Evolutionary conservation across 35 echinoderm and acorn worm species (phyloP), one percentile per base, ranked within the genome.

Genomic region (Eucidaris tribuloides): DNA sequence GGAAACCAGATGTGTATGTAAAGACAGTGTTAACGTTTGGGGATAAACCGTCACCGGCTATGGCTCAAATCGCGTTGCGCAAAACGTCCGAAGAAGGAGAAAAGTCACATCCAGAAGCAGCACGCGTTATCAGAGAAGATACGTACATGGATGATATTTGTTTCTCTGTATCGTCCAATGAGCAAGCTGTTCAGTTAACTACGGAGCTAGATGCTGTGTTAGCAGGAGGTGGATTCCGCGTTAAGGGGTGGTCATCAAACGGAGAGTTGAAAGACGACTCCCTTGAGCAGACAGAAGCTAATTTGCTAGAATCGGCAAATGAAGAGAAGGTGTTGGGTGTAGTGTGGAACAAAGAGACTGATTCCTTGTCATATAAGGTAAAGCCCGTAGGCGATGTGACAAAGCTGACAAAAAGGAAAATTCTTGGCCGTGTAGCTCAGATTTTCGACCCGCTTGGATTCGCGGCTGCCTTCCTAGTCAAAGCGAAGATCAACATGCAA

Each of bases 11-110:
- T 46, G 78, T 87, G 19, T 15, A 82, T 45, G 65, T 82, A 2
- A 82, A 81, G 61, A 92, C 84, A 36, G 90, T 87, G 29, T 33
- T 92, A 20, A 87, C 90, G 1, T 92, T 92, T 46, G 79, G 90
- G 4, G 79, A 92, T 44, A 92, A 87, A 46, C 90, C 83, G 19
- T 77, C 90, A 35, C 79, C 90, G 9, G 78, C 84, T 14, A 92
- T 62, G 59, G 59, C 59, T 30, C 4, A 62, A 32, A 62, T 62
- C 22, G 59, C 59, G 5, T 32, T 62, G 28, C 5, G 25, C 28
- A 23, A 32, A 29, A 62, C 59, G 19, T 24, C 59, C 22, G 20
- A 62, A 62, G 59, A 62, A 28, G 59, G 59, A 18, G 24, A 4
- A 62, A 15, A 24, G 59, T 9, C 2, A 23, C 25, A 28, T 18